phyloP scores from a whole-genome alignment of 2,113 vertebrate species.

The Nymphicus hollandicus region DNA sequence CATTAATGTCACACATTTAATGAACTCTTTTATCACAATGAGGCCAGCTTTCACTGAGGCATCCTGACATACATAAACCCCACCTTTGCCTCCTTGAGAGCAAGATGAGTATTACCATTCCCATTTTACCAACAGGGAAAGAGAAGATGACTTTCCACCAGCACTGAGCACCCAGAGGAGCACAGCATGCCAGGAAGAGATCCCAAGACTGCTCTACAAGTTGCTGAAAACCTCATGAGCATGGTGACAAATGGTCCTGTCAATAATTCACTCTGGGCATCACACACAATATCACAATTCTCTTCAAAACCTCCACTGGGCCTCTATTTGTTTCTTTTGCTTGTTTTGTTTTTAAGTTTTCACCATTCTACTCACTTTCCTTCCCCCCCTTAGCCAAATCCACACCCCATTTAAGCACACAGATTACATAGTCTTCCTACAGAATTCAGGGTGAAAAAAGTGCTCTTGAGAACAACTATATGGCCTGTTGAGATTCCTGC shows the following conservation, averaged over 20 bases:
- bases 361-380: background rate
- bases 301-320: background rate
- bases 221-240: background rate
- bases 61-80: background rate
- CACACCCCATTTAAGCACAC: background rate
- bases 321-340: background rate
- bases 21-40: background rate
- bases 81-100: background rate
- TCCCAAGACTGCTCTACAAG: background rate
- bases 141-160: background rate
- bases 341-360: background rate
- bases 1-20: background rate
- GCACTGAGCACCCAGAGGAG: background rate
- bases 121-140: background rate
- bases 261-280: background rate
- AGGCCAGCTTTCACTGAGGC: background rate
- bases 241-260: background rate
- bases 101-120: background rate
- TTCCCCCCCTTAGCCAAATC: background rate
- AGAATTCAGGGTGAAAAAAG: background rate
- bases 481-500: background rate
- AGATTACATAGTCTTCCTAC: background rate
- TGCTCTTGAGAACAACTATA: background rate
- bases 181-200: background rate
- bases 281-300: background rate